Evolutionary conservation across 1,140 invertebrate species (phyloP).

Genomic region (Apis dorsata): DNA sequence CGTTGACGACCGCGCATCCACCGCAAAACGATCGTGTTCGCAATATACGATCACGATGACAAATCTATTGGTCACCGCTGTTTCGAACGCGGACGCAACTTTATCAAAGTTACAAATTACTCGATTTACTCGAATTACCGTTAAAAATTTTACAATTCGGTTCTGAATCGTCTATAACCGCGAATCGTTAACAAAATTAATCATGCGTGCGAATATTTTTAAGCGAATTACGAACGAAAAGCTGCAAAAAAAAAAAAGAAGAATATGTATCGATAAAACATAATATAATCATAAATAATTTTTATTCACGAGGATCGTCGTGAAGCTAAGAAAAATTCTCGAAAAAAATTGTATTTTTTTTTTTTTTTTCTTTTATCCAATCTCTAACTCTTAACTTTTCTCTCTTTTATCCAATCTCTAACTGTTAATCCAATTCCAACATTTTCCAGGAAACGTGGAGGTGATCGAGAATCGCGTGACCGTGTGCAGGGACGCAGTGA

Average conservation of each 20-base stretch:
- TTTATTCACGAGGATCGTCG: too few relatives aligned
- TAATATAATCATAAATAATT: too few relatives aligned
- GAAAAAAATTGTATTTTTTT: too few relatives aligned
- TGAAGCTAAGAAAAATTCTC: too few relatives aligned
- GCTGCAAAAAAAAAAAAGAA: too few relatives aligned
- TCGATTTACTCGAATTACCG: neutral
- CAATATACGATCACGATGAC: constrained; percentile 2
- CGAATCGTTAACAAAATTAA: neutral
- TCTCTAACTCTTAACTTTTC: too few relatives aligned
- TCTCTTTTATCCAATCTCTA: neutral
- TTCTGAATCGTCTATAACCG: rapidly evolving
- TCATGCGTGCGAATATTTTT: too few relatives aligned
- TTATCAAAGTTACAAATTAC: neutral
- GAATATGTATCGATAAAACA: too few relatives aligned
- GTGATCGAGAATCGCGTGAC: constrained; percentile 95
- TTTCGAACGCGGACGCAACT: constrained; percentile 2
- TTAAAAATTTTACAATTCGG: neutral
- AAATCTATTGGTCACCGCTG: constrained; percentile 26
- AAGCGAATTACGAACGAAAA: too few relatives aligned
- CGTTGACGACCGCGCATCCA: neutral
- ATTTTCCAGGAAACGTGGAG: constrained; percentile 92
- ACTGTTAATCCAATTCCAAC: constrained; percentile 29
- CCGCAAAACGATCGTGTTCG: constrained; percentile 20
- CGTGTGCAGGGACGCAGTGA: constrained; percentile 95
- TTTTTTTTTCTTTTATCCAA: too few relatives aligned